A percentile compares a stretch with the other conserved stretches of the same genome.
phyloP scores from a whole-genome alignment of 2,113 vertebrate genomes.

The Euleptes europaea region DNA sequence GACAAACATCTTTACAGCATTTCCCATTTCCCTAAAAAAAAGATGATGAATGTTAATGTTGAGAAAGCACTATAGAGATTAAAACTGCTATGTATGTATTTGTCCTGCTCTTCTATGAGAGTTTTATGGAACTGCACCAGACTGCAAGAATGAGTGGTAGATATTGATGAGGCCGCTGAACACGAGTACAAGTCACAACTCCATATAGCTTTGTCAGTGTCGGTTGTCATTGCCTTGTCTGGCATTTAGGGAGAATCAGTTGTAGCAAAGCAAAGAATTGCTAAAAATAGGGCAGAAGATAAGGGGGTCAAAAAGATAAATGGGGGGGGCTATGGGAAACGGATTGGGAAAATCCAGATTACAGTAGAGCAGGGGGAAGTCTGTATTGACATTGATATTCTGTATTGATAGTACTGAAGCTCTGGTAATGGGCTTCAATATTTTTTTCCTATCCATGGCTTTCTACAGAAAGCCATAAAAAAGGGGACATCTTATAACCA shows the following conservation, averaged over 20 bases:
- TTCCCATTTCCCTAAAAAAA: constrained; percentile 26
- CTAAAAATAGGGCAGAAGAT: neutral
- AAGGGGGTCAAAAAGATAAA: neutral
- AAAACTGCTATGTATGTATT: constrained; percentile 41
- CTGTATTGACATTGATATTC: too few species aligned
- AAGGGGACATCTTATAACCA: neutral
- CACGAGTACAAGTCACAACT: constrained; percentile 17
- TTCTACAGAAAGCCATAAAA: constrained; percentile 13
- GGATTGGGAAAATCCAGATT: neutral
- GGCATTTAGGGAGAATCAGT: neutral
- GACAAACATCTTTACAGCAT: constrained; percentile 45
- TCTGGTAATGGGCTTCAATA: neutral
- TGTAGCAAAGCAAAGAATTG: neutral
- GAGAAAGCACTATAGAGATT: constrained; percentile 34
- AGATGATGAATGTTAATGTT: constrained; percentile 47
- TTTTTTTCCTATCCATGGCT: neutral
- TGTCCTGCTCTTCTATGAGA: constrained; percentile 21
- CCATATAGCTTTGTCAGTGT: neutral
- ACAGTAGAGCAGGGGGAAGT: too few species aligned
- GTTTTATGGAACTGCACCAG: neutral
- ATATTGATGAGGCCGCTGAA: constrained; percentile 17
- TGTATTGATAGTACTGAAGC: too few species aligned
- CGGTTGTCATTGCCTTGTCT: constrained; percentile 4
- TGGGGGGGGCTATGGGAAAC: neutral
- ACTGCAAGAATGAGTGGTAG: constrained; percentile 16